Base-by-base conservation (phyloP, 2,113 vertebrate species). In the Ardeotis arabs region DNA sequence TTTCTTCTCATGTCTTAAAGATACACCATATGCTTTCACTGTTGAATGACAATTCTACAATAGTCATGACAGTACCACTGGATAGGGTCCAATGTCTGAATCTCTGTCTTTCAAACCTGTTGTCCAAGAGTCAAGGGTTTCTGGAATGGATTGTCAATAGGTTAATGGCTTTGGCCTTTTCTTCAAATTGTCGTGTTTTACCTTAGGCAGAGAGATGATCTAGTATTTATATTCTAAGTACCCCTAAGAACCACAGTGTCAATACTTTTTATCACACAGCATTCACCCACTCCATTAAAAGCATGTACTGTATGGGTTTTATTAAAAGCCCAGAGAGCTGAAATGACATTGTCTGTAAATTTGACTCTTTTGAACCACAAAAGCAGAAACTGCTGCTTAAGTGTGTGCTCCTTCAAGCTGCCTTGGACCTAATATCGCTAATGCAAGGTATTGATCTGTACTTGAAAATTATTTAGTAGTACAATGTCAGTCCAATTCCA, bases 121-220 rank as follows among this genome's bases (percentile, higher is more conserved):
- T 89, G 82, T 55, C 33, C 77, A 74, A 49, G 53, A 94, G 60
- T 50, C 85, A 85, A 72, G 19, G 52, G 35, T 35, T 94, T 74
- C 72, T 84, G 64, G 66, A 96, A 90, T 41, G 27, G 70, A 45
- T 47, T 87, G 83, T 91, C 92, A 96, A 93, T 91, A 96, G 95
- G 95, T 96, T 97, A 97, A 97, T 93, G 90, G 78, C 74, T 60
- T 20, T 91, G 81, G 75, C 81, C 95, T 96, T 63, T 83, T 67
- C 63, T 59, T 94, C 68, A 64, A 84, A 92, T 80, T 80, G 35
- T 44, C 59, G 20, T 66, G 58, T 83, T 87, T 92, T 80, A 93
- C 93, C 81, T 85, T 44, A 93, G 92, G 90, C 95, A 96, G 63
- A 77, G 52, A 77, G 35, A 69, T 68, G 85, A 86, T 58, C 49